Evolutionary conservation across 1,140 invertebrate species (phyloP), one percentile per base, ranked within the genome.

Genomic region (Acyrthosiphon pisum): DNA sequence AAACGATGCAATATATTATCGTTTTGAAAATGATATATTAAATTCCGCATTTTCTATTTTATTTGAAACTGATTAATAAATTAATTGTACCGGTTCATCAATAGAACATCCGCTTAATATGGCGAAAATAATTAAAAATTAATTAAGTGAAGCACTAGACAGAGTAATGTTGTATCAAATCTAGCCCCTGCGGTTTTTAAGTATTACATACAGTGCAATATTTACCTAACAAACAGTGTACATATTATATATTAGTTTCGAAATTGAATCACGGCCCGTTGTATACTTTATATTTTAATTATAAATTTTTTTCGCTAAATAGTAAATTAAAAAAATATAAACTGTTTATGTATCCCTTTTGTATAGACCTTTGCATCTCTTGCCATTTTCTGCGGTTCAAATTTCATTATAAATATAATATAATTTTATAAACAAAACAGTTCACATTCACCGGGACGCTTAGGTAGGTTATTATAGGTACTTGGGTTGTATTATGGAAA

Each of bases 341-440:
- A 76, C 18, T 30, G n/a, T n/a, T 76, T 76, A 35, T 18, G 30
- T 76, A n/a, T 68, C 4, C 30, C 41, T 41, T 41, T 14, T 14
- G 46, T 48, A 11, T n/a, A 35, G 6, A 30, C 14, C 60, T 76
- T 18, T 1, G 30, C 14, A 76, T 35, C 30, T 76, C 60, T 76
- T 76, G 60, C n/a, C 14, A n/a, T 76, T 76, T n/a, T 4, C 14
- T n/a, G 30, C 6, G 14, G 30, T n/a, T 76, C 8, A n/a, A 76
- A 76, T 76, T 76, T n/a, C 60, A 76, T n/a, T n/a, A 76, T n/a
- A 76, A 30, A 76, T 76, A n/a, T 76, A 30, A 76, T 76, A n/a
- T 76, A 76, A 76, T 76, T n/a, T 76, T 76, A n/a, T 20, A 76
- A 76, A 76, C 14, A 76, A n/a, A 76, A 76, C 14, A n/a, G n/a